Evolutionary conservation across 2,888 invertebrate species (phyloP).

Genomic region (Suillia variegata): DNA sequence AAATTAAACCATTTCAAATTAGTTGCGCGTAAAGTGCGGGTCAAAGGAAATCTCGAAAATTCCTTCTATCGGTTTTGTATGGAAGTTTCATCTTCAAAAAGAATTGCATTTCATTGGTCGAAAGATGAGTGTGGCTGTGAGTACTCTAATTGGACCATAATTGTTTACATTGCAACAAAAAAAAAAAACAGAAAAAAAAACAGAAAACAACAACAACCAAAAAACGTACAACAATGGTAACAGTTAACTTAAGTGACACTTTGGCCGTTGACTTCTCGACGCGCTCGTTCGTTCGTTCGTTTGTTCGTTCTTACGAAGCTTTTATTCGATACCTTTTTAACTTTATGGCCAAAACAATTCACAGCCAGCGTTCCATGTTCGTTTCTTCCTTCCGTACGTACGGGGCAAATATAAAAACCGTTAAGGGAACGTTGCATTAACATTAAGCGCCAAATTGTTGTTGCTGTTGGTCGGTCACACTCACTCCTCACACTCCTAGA

Average conservation of each 20-base stretch:
- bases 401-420: constrained; percentile 30
- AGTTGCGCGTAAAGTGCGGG: background rate
- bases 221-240: too few species aligned
- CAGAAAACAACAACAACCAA: too few species aligned
- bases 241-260: constrained; percentile 10
- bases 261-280: constrained; percentile 5
- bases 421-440: constrained; percentile 52
- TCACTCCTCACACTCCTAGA: constrained; percentile 4
- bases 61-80: too few species aligned
- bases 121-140: background rate
- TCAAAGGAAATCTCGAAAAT: background rate
- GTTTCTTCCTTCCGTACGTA: constrained; percentile 18
- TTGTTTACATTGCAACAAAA: background rate
- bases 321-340: constrained; percentile 42
- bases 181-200: too few species aligned
- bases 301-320: too few species aligned
- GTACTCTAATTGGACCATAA: background rate
- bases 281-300: too few species aligned
- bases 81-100: too few species aligned
- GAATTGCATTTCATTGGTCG: too few species aligned
- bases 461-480: background rate
- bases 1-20: constrained; percentile 6
- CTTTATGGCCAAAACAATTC: constrained; percentile 54
- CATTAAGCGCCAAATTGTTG: constrained; percentile 45
- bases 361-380: constrained; percentile 13